Conservation (phyloP, 2,888 invertebrate species). For the Oscheius onirici region DNA sequence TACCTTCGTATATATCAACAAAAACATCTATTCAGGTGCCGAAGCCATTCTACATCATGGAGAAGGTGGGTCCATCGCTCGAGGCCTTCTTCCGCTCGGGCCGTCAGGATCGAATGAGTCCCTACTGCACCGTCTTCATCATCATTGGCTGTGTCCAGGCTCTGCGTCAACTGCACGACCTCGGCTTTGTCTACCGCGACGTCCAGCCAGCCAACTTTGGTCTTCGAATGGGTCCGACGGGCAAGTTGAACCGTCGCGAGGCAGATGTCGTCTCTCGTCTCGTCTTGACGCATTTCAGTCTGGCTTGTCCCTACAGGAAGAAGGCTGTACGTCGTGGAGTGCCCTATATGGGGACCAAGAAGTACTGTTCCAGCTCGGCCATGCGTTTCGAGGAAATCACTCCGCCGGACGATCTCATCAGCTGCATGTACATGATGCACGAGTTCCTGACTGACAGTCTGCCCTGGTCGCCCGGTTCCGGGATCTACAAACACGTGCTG, state of each 20-base stretch:
- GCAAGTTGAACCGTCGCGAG: background rate
- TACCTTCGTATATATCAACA: no score
- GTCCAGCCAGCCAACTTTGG: conserved; percentile 1
- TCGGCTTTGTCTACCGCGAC: conserved; percentile 4
- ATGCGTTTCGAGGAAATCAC: conserved; percentile 3
- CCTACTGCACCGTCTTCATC: background rate
- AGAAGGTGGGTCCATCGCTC: background rate
- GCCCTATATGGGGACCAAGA: background rate
- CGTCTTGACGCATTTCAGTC: background rate
- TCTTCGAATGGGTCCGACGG: background rate
- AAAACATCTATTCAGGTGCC: no score
- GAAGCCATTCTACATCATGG: conserved; percentile 3
- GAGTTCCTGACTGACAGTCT: background rate
- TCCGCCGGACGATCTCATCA: background rate
- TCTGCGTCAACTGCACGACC: background rate
- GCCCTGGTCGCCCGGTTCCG: background rate
- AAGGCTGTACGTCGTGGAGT: background rate
- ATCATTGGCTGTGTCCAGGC: conserved; percentile 2
- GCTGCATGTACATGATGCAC: conserved; percentile 6
- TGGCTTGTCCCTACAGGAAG: background rate
- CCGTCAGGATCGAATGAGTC: background rate
- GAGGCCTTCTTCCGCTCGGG: background rate
- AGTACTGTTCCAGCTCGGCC: background rate
- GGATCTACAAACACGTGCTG: background rate
- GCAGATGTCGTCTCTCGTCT: background rate